These are phyloP conservation scores for Syngnathus acus DNA, from an alignment of 2,797 vertebrate genomes.

Conservation along the genomic window DNA sequence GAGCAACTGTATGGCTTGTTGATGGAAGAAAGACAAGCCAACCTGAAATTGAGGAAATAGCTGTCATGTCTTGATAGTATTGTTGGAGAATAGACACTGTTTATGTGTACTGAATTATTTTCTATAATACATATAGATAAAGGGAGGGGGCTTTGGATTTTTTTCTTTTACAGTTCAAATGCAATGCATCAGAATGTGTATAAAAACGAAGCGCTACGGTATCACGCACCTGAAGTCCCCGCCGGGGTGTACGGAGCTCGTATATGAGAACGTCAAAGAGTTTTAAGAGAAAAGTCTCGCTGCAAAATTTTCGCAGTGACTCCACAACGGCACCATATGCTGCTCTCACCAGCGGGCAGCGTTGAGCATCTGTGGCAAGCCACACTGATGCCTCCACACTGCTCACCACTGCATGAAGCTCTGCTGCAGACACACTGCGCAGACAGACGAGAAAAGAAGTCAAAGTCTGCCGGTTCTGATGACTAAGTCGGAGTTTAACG, in stretches of 20 bases:
- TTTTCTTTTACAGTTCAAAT: background rate
- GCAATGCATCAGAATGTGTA: background rate
- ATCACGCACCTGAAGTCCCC: slow-evolving; percentile 35
- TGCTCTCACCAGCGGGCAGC: slow-evolving; percentile 68
- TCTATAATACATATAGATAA: no score
- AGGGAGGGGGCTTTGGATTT: no score
- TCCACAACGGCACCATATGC: slow-evolving; percentile 66
- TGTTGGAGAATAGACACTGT: background rate
- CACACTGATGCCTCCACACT: slow-evolving; percentile 59
- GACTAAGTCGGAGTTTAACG: slow-evolving; percentile 11
- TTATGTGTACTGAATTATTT: background rate
- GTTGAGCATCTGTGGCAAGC: slow-evolving; percentile 65
- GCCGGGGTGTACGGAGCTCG: slow-evolving; percentile 43
- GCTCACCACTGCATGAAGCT: slow-evolving; percentile 43
- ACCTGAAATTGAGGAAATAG: slow-evolving; percentile 56
- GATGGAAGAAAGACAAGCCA: slow-evolving; percentile 72
- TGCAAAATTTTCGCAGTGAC: slow-evolving; percentile 52
- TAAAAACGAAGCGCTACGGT: no score
- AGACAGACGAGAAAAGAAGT: slow-evolving; percentile 13
- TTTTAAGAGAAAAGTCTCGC: slow-evolving; percentile 49
- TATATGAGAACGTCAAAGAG: slow-evolving; percentile 49
- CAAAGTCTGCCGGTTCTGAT: slow-evolving; percentile 18
- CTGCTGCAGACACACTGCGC: slow-evolving; percentile 37
- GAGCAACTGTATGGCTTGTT: slow-evolving; percentile 64
- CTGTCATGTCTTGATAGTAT: background rate